A percentile compares a stretch with the other conserved stretches of the same genome.
Evolutionary conservation across 2,888 invertebrate species (phyloP).

Genomic region (Aricia artaxerxes): DNA sequence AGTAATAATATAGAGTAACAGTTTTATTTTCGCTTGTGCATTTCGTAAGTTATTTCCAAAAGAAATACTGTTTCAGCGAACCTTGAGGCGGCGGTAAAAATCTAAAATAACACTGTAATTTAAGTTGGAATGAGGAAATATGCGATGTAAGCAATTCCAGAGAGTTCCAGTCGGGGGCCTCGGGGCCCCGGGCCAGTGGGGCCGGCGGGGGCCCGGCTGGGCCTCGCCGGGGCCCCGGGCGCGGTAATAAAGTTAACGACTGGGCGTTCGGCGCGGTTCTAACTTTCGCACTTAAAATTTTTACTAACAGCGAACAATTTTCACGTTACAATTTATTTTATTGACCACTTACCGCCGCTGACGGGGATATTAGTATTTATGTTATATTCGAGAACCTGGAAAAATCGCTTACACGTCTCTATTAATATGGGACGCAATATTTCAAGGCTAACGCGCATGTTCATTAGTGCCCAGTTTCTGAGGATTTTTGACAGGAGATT

Average conservation of each 20-base stretch:
- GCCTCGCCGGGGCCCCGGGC: conserved; percentile 29
- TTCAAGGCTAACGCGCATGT: not conserved
- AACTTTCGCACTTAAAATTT: conserved; percentile 25
- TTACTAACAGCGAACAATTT: conserved; percentile 26
- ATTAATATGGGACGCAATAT: not conserved
- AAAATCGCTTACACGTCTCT: not conserved
- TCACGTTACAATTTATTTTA: conserved; percentile 20
- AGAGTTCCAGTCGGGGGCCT: not conserved
- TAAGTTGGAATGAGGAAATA: conserved; percentile 31
- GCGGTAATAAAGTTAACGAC: conserved; percentile 40
- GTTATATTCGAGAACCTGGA: not conserved
- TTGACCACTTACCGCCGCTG: conserved; percentile 6
- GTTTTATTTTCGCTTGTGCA: not conserved
- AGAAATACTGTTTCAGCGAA: not conserved
- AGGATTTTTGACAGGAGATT: no score
- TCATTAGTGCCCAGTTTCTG: no score
- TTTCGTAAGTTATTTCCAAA: not conserved
- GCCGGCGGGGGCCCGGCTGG: not conserved
- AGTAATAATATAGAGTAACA: not conserved
- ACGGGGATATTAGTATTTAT: not conserved
- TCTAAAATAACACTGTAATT: conserved; percentile 22
- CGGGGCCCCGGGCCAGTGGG: not conserved
- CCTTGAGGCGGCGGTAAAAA: conserved; percentile 21
- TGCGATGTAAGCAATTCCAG: conserved; percentile 11
- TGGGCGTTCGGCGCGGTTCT: not conserved